Evolutionary conservation across 2,113 vertebrate species (phyloP).

Genomic region (Periophthalmus modestus): DNA sequence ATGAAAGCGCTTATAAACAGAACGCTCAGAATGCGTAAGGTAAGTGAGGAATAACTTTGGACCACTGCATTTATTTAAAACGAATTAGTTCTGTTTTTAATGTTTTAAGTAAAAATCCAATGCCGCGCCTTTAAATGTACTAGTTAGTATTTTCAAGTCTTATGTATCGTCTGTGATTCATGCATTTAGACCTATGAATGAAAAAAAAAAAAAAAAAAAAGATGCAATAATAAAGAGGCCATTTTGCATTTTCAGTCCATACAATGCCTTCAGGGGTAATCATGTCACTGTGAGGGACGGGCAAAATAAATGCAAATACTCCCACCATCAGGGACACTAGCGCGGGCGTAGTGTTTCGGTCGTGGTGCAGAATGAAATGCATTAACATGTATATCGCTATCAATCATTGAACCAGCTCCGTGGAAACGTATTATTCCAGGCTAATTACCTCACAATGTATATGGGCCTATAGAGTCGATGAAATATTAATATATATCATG

Average conservation of each 20-base stretch:
- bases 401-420: constrained; percentile 3
- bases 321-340: constrained; percentile 39
- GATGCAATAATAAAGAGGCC: constrained; percentile 19
- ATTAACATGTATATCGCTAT: background rate
- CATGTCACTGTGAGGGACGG: constrained; percentile 9
- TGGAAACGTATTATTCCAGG: constrained; percentile 6
- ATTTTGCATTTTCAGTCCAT: constrained; percentile 22
- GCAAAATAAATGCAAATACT: constrained; percentile 30
- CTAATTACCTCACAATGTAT: constrained; percentile 13
- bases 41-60: too few relatives aligned
- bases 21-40: too few relatives aligned
- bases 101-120: too few relatives aligned
- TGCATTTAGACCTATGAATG: too few relatives aligned
- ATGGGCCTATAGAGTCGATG: background rate
- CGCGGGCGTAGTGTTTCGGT: background rate
- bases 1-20: too few relatives aligned
- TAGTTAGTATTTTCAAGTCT: too few relatives aligned
- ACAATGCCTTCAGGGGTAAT: constrained; percentile 16
- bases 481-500: background rate
- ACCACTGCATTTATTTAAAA: too few relatives aligned
- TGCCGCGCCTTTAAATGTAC: too few relatives aligned
- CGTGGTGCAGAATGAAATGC: constrained; percentile 14
- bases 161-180: too few relatives aligned
- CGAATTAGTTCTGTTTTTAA: too few relatives aligned
- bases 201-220: too few relatives aligned